Base-by-base conservation (phyloP, 1,140 invertebrate genomes). In the Papilio xuthus region DNA sequence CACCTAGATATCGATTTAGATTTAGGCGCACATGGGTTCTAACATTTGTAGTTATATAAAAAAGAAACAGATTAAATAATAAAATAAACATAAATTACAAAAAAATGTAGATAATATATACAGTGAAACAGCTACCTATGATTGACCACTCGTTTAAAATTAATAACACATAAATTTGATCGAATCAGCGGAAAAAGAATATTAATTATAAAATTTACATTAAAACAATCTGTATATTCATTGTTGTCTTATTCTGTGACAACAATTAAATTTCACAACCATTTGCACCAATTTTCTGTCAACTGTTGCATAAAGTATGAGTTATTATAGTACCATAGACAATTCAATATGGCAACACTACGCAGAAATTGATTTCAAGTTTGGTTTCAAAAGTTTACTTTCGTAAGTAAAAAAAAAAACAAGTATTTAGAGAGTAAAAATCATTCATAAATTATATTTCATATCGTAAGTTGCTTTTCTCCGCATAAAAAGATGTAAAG, bases 181-280 rank as follows among this genome's bases (percentile, higher is more conserved):
- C 1, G 2, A 23, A 60, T 23, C 23, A 32, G 23, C 12, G 23
- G 60, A 63, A 63, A 32, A 63, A 63, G 26, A 60, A 7, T 15
- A 63, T 20, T 28, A 63, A 28, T 63, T 28, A 28, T 32, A 28
- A 63, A 63, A 63, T 63, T 28, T 63, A 63, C 13, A 28, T 6
- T 28, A 28, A 63, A 63, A 63, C 60, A 63, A 63, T 63, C 60
- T 28, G 60, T 63, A 63, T 63, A 63, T 63, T 76, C 32, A 23
- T 15, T 76, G 56, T 42, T 18, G 28, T 76, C 74, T 76, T 63
- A 37, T 60, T 76, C 28, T 23, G 53, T 63, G 28, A 76, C 74
- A 76, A 76, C 74, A 63, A 76, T 56, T 63, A 44, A 63, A 82
- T 81, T 87, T 92, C 90, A 92, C 90, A 92, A 92, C 90, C 90